Evolutionary conservation across 2,113 vertebrate genomes (phyloP), one percentile per base, ranked within the genome.

Genomic region (Muntiacus reevesi): DNA sequence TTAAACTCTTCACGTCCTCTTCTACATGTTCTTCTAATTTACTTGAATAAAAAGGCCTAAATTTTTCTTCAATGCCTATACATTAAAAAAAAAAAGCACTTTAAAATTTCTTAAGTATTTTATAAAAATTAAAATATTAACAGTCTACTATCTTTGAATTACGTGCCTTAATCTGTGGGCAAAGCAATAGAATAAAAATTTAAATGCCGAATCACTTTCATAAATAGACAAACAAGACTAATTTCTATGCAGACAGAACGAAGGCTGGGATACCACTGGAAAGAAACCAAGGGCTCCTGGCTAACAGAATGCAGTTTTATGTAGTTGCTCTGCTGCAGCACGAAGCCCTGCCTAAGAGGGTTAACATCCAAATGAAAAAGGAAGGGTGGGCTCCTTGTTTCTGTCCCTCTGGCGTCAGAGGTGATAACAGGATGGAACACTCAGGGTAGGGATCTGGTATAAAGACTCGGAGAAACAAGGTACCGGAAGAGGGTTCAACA

Each of bases 21-120:
- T 99, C 99, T 82, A 99, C 97, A 25, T 36, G 3, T 47, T 98
- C 97, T 97, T 98, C 98, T 82, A 99, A 96, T 0, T 98, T 96
- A 86, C 98, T 2, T 78, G 28, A 27, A 97, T 99, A 99, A 98
- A 99, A 99, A 83, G 99, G 99, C 28, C 60, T 89, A 96, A 99
- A 99, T 36, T 1, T 71, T 54, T 98, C 27, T 96, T 99, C 98
- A 96, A 99, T 98, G 95, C 99, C 99, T 99, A 98, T 89, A 97
- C 85, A 10, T 74, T 6, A 47, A 97, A 97, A 95, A 98, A 67
- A 98, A 43, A 95, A 4, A 95, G 9, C 79, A 57, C 59, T 86
- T 83, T 95, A 96, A 98, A 98, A 40, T 95, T 95, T 97, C 55
- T 92, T 91, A 54, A 40, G 30, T 54, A 92, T 89, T 93, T 88